A percentile compares a stretch with the other conserved stretches of the same genome.
phyloP scores from a whole-genome alignment of 1,140 invertebrate genomes.

The Trichonephila clavipes region DNA sequence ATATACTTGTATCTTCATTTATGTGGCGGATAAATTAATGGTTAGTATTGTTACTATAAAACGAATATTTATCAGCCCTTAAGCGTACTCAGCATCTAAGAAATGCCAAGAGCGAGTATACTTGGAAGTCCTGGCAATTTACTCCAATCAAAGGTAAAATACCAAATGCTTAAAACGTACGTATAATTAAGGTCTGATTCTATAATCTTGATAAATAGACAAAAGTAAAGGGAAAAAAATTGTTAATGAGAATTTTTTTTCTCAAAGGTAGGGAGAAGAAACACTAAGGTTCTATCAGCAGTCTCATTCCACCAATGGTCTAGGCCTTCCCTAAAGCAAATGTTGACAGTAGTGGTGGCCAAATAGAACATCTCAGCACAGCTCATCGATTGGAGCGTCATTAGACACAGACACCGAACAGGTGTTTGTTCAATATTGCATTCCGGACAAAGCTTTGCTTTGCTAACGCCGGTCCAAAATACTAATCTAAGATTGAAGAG shows the following conservation, averaged over 20 bases:
- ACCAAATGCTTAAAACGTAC: not conserved
- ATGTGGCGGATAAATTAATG: no score
- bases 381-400: slow-evolving; percentile 44
- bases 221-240: not conserved
- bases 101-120: not conserved
- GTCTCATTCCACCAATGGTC: not conserved
- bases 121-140: not conserved
- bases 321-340: not conserved
- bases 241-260: no score
- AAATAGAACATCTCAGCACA: slow-evolving; percentile 21
- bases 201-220: not conserved
- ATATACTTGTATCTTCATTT: no score
- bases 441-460: slow-evolving; percentile 16
- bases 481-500: slow-evolving; percentile 62
- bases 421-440: slow-evolving; percentile 41
- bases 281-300: not conserved
- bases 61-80: no score
- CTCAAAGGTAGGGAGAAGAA: not conserved
- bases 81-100: not conserved
- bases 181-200: not conserved
- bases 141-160: not conserved
- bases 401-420: slow-evolving; percentile 45
- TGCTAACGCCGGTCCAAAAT: slow-evolving; percentile 32
- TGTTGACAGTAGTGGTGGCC: slow-evolving; percentile 37
- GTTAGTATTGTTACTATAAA: no score